Evolutionary conservation across 1,140 invertebrate species (phyloP), one percentile per base, ranked within the genome.

Genomic region (Helicoverpa zea): DNA sequence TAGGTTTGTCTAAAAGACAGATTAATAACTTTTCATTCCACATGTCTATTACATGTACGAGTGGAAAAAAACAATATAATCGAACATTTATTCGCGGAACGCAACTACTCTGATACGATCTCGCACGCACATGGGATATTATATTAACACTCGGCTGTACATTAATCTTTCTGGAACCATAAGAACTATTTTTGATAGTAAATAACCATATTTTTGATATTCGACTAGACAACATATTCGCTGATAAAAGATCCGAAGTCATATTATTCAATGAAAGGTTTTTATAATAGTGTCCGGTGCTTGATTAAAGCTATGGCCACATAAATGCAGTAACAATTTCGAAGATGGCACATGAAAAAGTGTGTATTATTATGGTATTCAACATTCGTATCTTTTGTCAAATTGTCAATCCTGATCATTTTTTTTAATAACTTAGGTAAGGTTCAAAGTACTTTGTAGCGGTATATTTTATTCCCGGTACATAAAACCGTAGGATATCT

Each of bases 111-210:
- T 18, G 70, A 73, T 73, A 73, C 56, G 29, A 73, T 73, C 70
- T 73, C 43, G 73, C 56, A 76, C 43, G 56, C 56, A 63, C 58
- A 76, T 59, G 43, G 43, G 56, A 61, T 76, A 30, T 51, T 4
- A 49, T 61, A 23, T 51, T 23, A 49, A 61, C 56, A 43, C 18
- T 18, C 18, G 13, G 52, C 3, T 29, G 11, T 16, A 58, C n/a
- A 43, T 43, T 1, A 43, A 7, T 43, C 35, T 9, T 43, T 43
- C 35, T 43, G 35, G 35, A 43, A 43, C 43, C 0, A 76, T 14
- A 61, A 2, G 51, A 29, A 51, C 10, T 76, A 51, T 63, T 76
- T 76, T 76, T 76, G 58, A 76, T 76, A 76, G 64, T 23, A 49
- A 58, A 14, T 7, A 30, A 30, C 35, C 49, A 61, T 61, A 76